phyloP scores from a whole-genome alignment of 2,888 invertebrate genomes.

The Villa cingulata region DNA sequence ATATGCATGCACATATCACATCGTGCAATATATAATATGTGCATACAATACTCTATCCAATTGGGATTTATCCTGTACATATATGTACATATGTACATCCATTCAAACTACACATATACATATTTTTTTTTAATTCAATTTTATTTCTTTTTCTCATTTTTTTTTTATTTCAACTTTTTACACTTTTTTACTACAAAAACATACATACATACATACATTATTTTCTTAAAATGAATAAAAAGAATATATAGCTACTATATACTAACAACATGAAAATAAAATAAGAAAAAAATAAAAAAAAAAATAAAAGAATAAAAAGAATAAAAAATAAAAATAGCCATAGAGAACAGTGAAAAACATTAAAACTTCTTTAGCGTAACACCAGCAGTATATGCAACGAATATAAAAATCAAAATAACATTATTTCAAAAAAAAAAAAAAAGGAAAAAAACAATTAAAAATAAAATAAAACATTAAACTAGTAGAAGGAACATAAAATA shows the following conservation, averaged over 20 bases:
- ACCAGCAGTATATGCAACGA: slow-evolving; percentile 5
- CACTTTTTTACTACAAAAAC: too few relatives aligned
- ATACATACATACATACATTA: too few relatives aligned
- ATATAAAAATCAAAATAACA: neutral
- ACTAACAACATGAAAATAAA: too few relatives aligned
- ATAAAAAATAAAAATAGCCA: neutral
- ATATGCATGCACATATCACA: neutral
- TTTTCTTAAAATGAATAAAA: too few relatives aligned
- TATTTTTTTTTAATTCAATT: too few relatives aligned
- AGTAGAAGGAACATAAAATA: neutral
- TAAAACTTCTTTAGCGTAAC: slow-evolving; percentile 3
- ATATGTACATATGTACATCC: too few relatives aligned
- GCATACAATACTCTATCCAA: neutral
- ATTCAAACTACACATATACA: too few relatives aligned
- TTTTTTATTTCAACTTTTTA: too few relatives aligned
- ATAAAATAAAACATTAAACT: neutral
- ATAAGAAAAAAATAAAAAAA: too few relatives aligned
- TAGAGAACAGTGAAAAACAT: neutral
- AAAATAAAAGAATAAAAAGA: neutral
- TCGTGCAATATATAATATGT: too few relatives aligned
- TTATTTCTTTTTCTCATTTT: too few relatives aligned
- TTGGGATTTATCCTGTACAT: neutral
- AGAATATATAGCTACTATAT: too few relatives aligned
- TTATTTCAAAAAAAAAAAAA: neutral
- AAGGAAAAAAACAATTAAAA: neutral